Evolutionary conservation across 2,888 invertebrate genomes (phyloP).

Genomic region (Trisateles emortualis): DNA sequence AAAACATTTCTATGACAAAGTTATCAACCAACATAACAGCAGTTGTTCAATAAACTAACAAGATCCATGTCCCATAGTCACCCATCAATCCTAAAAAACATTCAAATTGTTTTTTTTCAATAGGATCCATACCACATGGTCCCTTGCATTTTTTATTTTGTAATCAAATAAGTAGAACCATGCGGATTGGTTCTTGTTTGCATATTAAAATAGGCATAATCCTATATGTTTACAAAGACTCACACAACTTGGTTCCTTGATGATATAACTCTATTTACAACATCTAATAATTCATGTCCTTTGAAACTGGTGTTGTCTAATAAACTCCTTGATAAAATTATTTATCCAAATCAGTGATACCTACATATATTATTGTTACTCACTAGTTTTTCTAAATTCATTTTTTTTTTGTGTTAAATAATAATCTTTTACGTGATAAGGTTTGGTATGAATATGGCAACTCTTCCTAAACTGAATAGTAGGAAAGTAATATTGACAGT

Average conservation of each 20-base stretch:
- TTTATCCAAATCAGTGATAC: slow-evolving; percentile 9
- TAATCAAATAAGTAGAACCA: no score
- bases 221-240: slow-evolving; percentile 16
- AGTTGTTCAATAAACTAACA: no score
- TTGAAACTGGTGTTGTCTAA: slow-evolving; percentile 19
- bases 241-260: slow-evolving; percentile 17
- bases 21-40: slow-evolving; percentile 14
- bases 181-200: no score
- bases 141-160: slow-evolving; percentile 10
- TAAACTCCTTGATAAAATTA: slow-evolving; percentile 19
- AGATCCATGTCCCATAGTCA: slow-evolving; percentile 13
- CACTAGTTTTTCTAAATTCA: slow-evolving; percentile 7
- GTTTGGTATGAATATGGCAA: slow-evolving; percentile 14
- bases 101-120: slow-evolving; percentile 14
- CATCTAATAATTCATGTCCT: slow-evolving; percentile 21
- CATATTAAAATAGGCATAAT: slow-evolving; percentile 15
- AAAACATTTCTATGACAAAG: no score
- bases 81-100: slow-evolving; percentile 8
- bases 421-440: no score
- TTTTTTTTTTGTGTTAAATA: slow-evolving; percentile 1
- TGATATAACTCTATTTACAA: slow-evolving; percentile 22
- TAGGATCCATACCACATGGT: slow-evolving; percentile 9
- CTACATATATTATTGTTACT: slow-evolving; percentile 2
- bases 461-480: slow-evolving; percentile 4
- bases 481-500: slow-evolving; percentile 13